Conservation (phyloP, 2,113 vertebrate genomes). For the Seriola aureovittata region DNA sequence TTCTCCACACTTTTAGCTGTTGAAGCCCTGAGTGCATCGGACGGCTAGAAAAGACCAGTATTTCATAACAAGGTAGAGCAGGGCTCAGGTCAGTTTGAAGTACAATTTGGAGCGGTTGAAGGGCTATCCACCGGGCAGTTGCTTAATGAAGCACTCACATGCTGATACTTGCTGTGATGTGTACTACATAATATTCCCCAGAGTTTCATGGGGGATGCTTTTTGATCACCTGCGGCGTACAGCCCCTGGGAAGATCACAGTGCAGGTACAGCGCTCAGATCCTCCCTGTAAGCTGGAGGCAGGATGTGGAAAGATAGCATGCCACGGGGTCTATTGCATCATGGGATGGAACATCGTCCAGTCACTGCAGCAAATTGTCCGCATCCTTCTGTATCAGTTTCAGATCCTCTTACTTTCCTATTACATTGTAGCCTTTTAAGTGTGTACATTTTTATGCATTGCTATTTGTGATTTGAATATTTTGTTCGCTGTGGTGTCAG, state of each 20-base stretch:
- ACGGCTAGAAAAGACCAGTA: background rate
- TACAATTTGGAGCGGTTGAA: conserved; percentile 23
- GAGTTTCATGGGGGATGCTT: conserved; percentile 49
- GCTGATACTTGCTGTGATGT: conserved; percentile 32
- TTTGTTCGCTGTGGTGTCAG: background rate
- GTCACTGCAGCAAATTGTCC: background rate
- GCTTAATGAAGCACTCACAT: conserved; percentile 30
- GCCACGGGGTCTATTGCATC: background rate
- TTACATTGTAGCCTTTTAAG: background rate
- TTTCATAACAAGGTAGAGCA: conserved; percentile 1
- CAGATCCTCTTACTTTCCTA: background rate
- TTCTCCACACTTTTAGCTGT: conserved; percentile 3
- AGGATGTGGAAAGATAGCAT: conserved; percentile 9
- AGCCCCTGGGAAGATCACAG: conserved; percentile 57
- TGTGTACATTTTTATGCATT: background rate
- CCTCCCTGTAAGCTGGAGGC: conserved; percentile 21
- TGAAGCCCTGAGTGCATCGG: background rate
- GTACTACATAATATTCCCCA: conserved; percentile 36
- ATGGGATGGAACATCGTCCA: background rate
- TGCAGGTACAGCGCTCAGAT: conserved; percentile 36
- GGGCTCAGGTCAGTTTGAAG: conserved; percentile 23
- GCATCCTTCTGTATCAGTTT: background rate
- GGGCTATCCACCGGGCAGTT: conserved; percentile 13
- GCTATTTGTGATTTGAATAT: background rate
- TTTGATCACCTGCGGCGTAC: conserved; percentile 49